A percentile compares a stretch with the other conserved stretches of the same genome.
These are phyloP conservation scores for Vulpes ferrilata DNA, from an alignment of 2,113 vertebrate species.

Conservation along the genomic window DNA sequence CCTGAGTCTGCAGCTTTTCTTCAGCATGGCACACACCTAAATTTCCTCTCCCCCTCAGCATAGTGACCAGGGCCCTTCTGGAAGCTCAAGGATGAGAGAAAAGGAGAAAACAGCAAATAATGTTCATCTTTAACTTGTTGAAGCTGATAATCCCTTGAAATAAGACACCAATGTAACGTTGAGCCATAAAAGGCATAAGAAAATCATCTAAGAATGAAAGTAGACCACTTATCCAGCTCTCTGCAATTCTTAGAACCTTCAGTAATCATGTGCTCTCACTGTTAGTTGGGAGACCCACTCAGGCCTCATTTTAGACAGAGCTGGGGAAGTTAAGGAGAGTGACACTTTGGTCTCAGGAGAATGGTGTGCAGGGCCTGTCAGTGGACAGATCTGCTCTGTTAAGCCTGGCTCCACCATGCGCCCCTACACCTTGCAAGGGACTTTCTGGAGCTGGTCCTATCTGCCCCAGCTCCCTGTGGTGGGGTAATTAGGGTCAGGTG, in stretches of 20 bases:
- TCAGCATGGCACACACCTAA: neutral
- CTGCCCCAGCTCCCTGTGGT: neutral
- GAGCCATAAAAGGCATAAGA: neutral
- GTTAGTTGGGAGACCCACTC: neutral
- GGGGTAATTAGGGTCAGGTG: neutral
- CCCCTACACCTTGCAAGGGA: too few species aligned
- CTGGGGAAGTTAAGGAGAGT: neutral
- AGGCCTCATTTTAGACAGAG: neutral
- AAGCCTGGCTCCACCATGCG: neutral
- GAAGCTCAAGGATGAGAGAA: neutral
- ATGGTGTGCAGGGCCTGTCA: neutral
- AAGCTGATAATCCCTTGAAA: neutral
- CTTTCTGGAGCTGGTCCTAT: neutral
- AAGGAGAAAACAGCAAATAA: neutral
- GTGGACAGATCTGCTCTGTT: neutral
- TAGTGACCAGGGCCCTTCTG: neutral
- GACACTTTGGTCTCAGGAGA: neutral
- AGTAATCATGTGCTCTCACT: neutral
- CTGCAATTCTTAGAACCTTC: neutral
- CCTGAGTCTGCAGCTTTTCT: neutral
- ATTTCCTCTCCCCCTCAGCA: neutral
- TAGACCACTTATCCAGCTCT: neutral
- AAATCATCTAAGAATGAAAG: neutral
- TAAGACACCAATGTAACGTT: neutral
- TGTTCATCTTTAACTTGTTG: neutral